Base-by-base conservation (phyloP, 2,113 vertebrate genomes). In the Scomber scombrus region DNA sequence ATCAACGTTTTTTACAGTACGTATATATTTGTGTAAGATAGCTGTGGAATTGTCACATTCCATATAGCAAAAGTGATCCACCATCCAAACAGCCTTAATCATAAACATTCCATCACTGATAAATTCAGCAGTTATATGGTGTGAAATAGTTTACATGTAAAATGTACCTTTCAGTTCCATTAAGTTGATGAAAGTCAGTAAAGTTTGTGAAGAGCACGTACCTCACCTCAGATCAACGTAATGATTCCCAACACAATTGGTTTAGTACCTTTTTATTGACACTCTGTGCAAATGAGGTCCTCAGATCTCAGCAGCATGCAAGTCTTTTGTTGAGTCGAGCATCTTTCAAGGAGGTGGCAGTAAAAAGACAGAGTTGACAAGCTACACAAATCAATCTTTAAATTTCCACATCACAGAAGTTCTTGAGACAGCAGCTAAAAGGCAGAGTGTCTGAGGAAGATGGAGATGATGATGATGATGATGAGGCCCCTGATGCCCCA, bases 381-480 rank as follows among this genome's bases (percentile, higher is more conserved):
- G 60, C 34, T 19, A 66, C 72, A 71, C 49, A 81, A 91, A 92
- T 90, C 84, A 82, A 81, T 91, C 71, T 23, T 21, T 61, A 16
- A 75, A 86, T 89, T 91, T 91, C 54, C 66, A 88, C 83, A 87
- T 86, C 80, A 89, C 75, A 88, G 80, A 50, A 7, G 57, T 79
- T 82, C 81, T 78, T 45, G 15, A 82, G 65, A 81, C 46, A 19
- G 19, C 15, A 31, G 58, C 66, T 67, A 57, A 75, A 49, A 80
- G 12, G 40, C 11, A 14, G 26, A 78, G 47, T 21, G 40, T 61
- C 26, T 71, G 73, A 82, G n/a, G n/a, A n/a, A n/a, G n/a, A n/a
- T 74, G 75, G 78, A 58, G 75, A 80, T 43, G 50, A 51, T 34
- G 31, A 34, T 5, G 31, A 40, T 40, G 34, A 40, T 63, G 47